phyloP scores from a whole-genome alignment of 2,888 invertebrate genomes.

The Macrophya alboannulata region DNA sequence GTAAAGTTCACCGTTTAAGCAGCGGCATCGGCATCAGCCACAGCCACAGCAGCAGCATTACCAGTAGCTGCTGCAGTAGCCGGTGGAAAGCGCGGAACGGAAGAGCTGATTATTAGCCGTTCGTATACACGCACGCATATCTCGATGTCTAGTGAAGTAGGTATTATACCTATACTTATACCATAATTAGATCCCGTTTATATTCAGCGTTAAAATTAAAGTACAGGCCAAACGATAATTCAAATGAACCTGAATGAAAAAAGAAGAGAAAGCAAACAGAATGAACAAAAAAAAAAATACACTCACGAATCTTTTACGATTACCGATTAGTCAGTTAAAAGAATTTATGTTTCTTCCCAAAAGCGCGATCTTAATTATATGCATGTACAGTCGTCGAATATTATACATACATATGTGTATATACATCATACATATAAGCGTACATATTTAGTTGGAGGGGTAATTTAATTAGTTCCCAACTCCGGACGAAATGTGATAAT shows the following conservation, averaged over 20 bases:
- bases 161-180: neutral
- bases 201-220: neutral
- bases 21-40: neutral
- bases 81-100: neutral
- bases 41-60: neutral
- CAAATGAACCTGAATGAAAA: no score
- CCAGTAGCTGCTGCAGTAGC: neutral
- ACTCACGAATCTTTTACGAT: neutral
- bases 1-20: conserved; percentile 42
- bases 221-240: neutral
- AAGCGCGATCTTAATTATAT: neutral
- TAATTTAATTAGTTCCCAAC: conserved; percentile 48
- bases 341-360: neutral
- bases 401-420: neutral
- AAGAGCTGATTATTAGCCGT: conserved; percentile 40
- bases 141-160: neutral
- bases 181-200: neutral
- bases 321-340: neutral
- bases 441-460: neutral
- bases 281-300: neutral
- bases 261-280: neutral
- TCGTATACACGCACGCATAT: conserved; percentile 7
- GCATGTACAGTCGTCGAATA: neutral
- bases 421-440: neutral
- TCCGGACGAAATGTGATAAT: conserved; percentile 44